Base-by-base conservation (phyloP, 2,113 vertebrate species). In the Origma solitaria region DNA sequence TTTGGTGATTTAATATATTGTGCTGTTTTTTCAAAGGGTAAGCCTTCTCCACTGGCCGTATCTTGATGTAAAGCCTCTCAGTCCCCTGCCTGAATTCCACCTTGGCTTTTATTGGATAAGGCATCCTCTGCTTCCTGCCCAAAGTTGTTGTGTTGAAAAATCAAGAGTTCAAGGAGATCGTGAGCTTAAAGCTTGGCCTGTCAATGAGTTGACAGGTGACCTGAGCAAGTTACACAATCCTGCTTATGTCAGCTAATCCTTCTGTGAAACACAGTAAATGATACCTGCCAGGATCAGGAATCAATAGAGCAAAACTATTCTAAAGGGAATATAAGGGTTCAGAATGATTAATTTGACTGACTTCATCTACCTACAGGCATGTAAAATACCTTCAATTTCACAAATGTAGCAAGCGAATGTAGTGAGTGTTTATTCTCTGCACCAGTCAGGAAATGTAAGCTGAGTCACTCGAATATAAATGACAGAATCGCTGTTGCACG, bases 71-170 rank as follows among this genome's bases (percentile, higher is more conserved):
- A 25, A 72, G 14, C 33, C 66, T 92, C 77, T 40, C 8, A 47
- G 8, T 65, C 45, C 16, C 31, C 31, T 82, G 24, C 57, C n/a
- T 69, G 18, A 65, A 42, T 69, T 80, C 45, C 30, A 15, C 10
- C 45, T 62, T 57, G 50, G 33, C 42, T 76, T 90, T 87, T 94
- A 77, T 73, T 88, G 78, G 81, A 62, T 82, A 85, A 94, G 37
- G 42, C n/a, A 70, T 80, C 42, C 15, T 94, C 58, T 79, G 9
- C 78, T 94, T 91, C 70, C 66, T 79, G 64, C 37, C 30, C 68
- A 82, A 57, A 95, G 75, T 70, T 76, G n/a, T 64, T 82, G 50
- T 44, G 60, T 45, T 92, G 70, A 77, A 89, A 95, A 94, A 94
- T 73, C 50, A 93, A 62, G 87, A 73, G 89, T 91, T 95, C 57